A percentile compares a stretch with the other conserved stretches of the same genome.
These are phyloP conservation scores for Phodopus roborovskii DNA, from an alignment of 2,113 vertebrate genomes.

Conservation along the genomic window DNA sequence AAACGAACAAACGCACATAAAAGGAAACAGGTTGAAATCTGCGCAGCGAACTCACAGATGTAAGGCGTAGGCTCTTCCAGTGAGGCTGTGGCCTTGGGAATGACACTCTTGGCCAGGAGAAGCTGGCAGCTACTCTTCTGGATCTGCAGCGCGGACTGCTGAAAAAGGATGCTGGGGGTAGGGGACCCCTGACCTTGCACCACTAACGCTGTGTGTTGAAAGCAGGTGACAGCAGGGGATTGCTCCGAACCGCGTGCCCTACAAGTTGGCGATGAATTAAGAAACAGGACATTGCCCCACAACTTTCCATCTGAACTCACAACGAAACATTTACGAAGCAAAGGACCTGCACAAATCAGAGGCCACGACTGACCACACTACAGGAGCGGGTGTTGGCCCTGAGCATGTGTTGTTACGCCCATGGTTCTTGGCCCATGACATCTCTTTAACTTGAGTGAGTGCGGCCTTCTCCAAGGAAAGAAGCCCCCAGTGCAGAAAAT, in stretches of 20 bases:
- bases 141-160: accelerated
- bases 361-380: not conserved
- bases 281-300: slow-evolving; percentile 76
- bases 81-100: no score
- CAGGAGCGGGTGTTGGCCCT: not conserved
- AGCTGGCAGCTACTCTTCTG: not conserved
- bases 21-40: not conserved
- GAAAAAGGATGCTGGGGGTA: not conserved
- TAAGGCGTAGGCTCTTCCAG: not conserved
- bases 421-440: not conserved
- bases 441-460: not conserved
- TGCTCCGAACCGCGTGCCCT: slow-evolving; percentile 49
- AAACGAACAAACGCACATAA: not conserved
- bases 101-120: not conserved
- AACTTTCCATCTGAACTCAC: slow-evolving; percentile 7
- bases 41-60: not conserved
- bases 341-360: not conserved
- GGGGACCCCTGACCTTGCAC: not conserved
- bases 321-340: slow-evolving; percentile 58
- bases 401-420: not conserved
- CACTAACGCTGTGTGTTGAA: slow-evolving; percentile 52
- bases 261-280: slow-evolving; percentile 50
- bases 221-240: not conserved
- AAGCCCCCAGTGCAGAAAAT: not conserved
- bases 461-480: not conserved